Evolutionary conservation across 1,140 invertebrate species (phyloP).

Genomic region (Scaptomyza hsui): DNA sequence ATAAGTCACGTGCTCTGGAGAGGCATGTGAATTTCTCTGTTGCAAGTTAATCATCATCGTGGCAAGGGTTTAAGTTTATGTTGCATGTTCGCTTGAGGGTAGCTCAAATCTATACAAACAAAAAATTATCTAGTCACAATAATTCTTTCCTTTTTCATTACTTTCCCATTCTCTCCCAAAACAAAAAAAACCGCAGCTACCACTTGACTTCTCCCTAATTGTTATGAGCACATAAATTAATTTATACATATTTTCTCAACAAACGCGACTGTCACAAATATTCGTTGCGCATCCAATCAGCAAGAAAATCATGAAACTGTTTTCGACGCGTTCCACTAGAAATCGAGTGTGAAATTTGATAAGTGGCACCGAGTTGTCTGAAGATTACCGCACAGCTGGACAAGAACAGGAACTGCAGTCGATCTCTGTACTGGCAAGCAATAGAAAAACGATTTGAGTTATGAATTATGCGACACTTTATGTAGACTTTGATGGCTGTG

Average conservation of each 20-base stretch:
- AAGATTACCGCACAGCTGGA: slow-evolving; percentile 42
- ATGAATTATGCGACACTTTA: slow-evolving; percentile 57
- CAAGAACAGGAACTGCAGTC: slow-evolving; percentile 8
- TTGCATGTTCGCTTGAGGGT: slow-evolving; percentile 9
- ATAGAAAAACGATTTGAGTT: slow-evolving; percentile 31
- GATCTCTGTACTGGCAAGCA: neutral
- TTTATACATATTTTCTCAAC: slow-evolving; percentile 19
- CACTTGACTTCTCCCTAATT: slow-evolving; percentile 72
- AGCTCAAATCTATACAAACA: neutral
- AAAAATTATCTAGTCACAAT: slow-evolving; percentile 20
- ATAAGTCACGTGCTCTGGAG: slow-evolving; percentile 57
- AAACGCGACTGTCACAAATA: slow-evolving; percentile 44
- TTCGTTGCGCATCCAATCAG: slow-evolving; percentile 39
- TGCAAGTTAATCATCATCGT: slow-evolving; percentile 31
- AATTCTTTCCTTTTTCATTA: slow-evolving; percentile 9
- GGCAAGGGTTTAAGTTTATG: slow-evolving; percentile 9
- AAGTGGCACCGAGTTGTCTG: slow-evolving; percentile 59
- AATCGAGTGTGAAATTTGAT: slow-evolving; percentile 78
- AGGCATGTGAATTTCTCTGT: slow-evolving; percentile 24
- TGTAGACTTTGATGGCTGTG: slow-evolving; percentile 59
- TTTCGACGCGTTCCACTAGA: slow-evolving; percentile 31
- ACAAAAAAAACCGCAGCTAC: slow-evolving; percentile 16
- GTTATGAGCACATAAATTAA: slow-evolving; percentile 65
- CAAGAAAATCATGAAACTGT: slow-evolving; percentile 23
- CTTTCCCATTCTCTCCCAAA: slow-evolving; percentile 15